phyloP scores from a whole-genome alignment of 2,888 invertebrate species.

The Andrena fulva region DNA sequence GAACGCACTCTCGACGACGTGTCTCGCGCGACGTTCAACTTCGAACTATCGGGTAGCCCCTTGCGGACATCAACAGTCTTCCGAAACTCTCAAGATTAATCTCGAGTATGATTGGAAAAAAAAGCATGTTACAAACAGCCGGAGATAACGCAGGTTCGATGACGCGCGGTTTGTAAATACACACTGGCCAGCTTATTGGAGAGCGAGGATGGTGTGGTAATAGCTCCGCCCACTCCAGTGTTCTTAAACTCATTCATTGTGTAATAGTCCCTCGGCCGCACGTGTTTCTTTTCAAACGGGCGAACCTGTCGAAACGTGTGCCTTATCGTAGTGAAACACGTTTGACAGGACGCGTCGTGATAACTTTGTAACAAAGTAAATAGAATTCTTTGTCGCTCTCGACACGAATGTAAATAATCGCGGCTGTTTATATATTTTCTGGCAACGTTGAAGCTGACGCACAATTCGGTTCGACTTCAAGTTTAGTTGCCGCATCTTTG shows the following conservation, averaged over 20 bases:
- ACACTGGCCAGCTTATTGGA: conserved; percentile 60
- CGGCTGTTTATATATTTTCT: neutral
- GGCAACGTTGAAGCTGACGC: neutral
- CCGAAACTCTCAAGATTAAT: conserved; percentile 61
- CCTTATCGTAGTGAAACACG: neutral
- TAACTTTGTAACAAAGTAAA: conserved; percentile 3
- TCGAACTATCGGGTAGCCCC: conserved; percentile 37
- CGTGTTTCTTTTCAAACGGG: neutral
- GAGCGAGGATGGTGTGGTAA: conserved; percentile 70
- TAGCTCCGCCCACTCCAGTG: conserved; percentile 68
- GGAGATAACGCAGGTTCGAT: conserved; percentile 55
- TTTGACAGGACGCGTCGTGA: neutral
- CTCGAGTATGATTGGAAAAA: conserved; percentile 53
- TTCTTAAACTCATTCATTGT: conserved; percentile 58
- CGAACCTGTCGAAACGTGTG: neutral
- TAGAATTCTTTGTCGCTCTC: neutral
- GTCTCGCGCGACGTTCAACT: conserved; percentile 37
- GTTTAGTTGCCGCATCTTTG: neutral
- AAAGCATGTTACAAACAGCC: conserved; percentile 56
- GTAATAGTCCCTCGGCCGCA: neutral
- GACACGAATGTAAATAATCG: neutral
- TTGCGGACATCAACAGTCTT: conserved; percentile 56
- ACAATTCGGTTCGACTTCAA: neutral
- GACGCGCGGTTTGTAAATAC: conserved; percentile 61
- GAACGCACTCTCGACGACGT: conserved; percentile 25